Evolutionary conservation across 2,113 vertebrate species (phyloP), one percentile per base, ranked within the genome.

Genomic region (Nothobranchius kuhntae): DNA sequence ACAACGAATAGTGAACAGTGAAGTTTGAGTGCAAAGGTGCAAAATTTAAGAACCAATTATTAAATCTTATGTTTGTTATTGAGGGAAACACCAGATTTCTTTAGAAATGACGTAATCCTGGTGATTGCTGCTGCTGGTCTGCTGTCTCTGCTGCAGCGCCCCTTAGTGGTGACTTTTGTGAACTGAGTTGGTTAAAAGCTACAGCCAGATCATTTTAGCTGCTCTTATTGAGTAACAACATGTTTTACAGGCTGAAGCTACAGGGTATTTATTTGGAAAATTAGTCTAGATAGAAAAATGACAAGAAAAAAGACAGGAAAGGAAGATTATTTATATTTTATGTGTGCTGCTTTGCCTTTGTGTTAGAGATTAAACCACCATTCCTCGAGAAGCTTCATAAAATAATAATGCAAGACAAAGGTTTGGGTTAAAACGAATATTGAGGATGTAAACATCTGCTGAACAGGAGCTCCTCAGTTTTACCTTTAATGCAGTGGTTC

Each of bases 61-160:
- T 12, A 52, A 21, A 14, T 30, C 21, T 65, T 55, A 24, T 24
- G 8, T 68, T 35, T 46, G 14, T 57, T 55, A 15, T 38, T 53
- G 4, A 67, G 45, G 15, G 64, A 48, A 21, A 50, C 53, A 52
- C n/a, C 48, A 50, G 45, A 26, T 12, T 60, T 57, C 45, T 78
- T 53, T 30, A 75, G 38, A 17, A 51, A 38, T 81, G 82, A 83
- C 1, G 54, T 78, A 57, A 76, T 78, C 57, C 63, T 52, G 30
- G 36, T 73, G 15, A 30, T 30, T 30, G 9, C n/a, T 12, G 7
- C n/a, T 56, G 11, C 26, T 21, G 2, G 13, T 13, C 17, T 50
- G 73, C 40, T 76, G 0, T 58, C 42, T 66, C 13, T 67, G 71
- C 17, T 71, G 62, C 69, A 86, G 73, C 50, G 61, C 80, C 83